These are phyloP conservation scores for Morpho deidamia DNA, from an alignment of 2,888 invertebrate species.

Conservation along the genomic window DNA sequence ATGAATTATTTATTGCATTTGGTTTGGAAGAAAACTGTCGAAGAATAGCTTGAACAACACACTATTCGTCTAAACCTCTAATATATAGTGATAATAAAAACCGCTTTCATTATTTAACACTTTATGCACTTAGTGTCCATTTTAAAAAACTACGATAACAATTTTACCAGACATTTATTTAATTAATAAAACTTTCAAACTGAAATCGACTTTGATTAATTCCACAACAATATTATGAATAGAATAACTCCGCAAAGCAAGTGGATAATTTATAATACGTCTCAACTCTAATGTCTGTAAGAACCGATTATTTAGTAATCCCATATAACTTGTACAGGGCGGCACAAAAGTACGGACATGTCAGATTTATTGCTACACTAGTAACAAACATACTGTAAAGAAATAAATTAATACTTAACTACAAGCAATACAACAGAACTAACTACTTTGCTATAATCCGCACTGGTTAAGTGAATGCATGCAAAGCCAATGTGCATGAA, in stretches of 20 bases:
- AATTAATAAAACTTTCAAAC: background rate
- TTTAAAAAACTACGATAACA: background rate
- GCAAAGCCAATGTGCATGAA: too few relatives aligned
- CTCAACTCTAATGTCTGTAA: slow-evolving; percentile 15
- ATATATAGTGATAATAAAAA: too few relatives aligned
- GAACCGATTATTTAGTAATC: slow-evolving; percentile 20
- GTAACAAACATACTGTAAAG: background rate
- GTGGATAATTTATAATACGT: slow-evolving; percentile 13
- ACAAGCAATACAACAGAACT: too few relatives aligned
- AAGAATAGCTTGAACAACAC: too few relatives aligned
- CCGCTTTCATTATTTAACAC: too few relatives aligned
- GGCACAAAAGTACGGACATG: background rate
- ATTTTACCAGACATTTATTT: background rate
- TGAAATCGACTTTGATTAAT: slow-evolving; percentile 10
- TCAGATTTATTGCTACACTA: background rate
- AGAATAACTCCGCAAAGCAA: slow-evolving; percentile 7
- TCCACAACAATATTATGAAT: slow-evolving; percentile 8
- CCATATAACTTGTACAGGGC: slow-evolving; percentile 1
- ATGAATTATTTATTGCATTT: too few relatives aligned
- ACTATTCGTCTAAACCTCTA: too few relatives aligned
- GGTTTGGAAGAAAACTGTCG: too few relatives aligned
- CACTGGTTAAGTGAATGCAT: too few relatives aligned
- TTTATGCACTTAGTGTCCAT: background rate
- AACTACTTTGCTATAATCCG: too few relatives aligned
- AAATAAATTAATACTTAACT: background rate